A percentile compares a stretch with the other conserved stretches of the same genome.
Evolutionary conservation across 2,797 vertebrate genomes (phyloP).

Genomic region (Chiloscyllium punctatum): DNA sequence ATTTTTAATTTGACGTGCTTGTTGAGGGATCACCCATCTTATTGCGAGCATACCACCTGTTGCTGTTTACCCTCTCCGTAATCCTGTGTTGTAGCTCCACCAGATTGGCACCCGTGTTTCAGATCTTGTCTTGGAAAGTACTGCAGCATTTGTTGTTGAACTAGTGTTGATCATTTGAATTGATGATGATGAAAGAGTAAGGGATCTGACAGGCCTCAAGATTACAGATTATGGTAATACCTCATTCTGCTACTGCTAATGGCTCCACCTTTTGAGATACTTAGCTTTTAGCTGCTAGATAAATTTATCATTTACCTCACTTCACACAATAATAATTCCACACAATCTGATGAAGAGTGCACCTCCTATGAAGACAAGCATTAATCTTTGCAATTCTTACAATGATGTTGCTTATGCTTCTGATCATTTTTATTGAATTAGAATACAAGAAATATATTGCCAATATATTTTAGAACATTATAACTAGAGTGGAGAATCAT

Average conservation of each 20-base stretch:
- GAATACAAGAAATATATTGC: not conserved
- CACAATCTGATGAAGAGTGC: not conserved
- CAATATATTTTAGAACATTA: not conserved
- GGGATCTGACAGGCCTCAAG: too few species aligned
- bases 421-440: not conserved
- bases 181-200: not conserved
- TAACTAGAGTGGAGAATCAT: not conserved
- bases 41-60: not conserved
- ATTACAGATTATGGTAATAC: not conserved
- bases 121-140: not conserved
- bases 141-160: not conserved
- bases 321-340: not conserved
- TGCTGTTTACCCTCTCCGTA: not conserved
- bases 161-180: not conserved
- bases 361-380: not conserved
- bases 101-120: not conserved
- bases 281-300: too few species aligned
- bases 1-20: not conserved
- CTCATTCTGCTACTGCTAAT: not conserved
- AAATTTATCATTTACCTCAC: not conserved
- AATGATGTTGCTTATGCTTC: not conserved
- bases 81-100: not conserved
- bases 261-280: not conserved
- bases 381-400: not conserved
- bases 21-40: not conserved